Percentiles rank a stretch among this genome's conserved stretches.
These are phyloP conservation scores for Campylomormyrus tamandua DNA, from an alignment of 2,113 vertebrate species.

Conservation along the genomic window DNA sequence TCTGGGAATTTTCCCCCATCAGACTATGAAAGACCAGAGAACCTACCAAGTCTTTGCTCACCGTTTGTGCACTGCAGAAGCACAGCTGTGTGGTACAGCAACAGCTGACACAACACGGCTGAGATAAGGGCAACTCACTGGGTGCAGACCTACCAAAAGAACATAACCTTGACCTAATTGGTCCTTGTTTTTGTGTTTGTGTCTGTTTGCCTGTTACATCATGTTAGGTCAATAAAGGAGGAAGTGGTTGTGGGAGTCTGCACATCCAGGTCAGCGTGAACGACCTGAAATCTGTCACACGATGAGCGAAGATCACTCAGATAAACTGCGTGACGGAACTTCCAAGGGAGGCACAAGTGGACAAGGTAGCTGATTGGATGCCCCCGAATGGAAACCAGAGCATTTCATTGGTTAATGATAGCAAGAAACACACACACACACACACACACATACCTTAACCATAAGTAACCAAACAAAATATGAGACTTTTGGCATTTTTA, in stretches of 20 bases:
- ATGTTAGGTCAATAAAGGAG: not conserved
- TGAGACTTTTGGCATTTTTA: not conserved
- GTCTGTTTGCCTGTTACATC: not conserved
- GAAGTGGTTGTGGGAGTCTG: not conserved
- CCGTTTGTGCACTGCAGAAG: not conserved
- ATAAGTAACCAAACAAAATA: not conserved
- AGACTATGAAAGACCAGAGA: not conserved
- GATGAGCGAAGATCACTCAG: not conserved
- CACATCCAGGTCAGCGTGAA: not conserved
- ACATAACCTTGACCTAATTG: not conserved
- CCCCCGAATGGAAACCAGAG: not conserved
- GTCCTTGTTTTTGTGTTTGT: not conserved
- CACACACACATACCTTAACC: not conserved
- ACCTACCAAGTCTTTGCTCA: not conserved
- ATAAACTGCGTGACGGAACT: not conserved
- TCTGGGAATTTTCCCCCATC: not conserved
- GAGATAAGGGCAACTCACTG: not conserved
- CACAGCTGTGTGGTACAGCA: not conserved
- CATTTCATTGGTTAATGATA: not conserved
- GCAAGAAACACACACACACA: not conserved
- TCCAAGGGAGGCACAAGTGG: not conserved
- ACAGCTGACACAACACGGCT: not conserved
- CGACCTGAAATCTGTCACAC: not conserved
- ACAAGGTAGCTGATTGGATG: not conserved
- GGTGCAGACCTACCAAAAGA: not conserved